Conservation (phyloP, 1,140 invertebrate genomes). For the Bicyclus anynana region DNA sequence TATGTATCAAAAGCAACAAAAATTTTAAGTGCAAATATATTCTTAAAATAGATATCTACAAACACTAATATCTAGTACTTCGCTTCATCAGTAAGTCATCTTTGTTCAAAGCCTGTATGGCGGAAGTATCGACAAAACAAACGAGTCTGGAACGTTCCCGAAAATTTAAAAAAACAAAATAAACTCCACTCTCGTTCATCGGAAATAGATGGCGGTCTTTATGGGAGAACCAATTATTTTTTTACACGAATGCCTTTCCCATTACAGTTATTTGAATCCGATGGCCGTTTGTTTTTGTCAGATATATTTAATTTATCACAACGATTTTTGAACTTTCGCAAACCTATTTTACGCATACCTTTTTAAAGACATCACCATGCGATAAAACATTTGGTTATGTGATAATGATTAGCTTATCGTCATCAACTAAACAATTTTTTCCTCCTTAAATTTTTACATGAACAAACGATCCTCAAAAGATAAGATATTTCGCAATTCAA, state of each 20-base stretch:
- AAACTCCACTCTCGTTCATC: slow-evolving; percentile 45
- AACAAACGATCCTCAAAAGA: too few species aligned
- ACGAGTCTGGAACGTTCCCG: background rate
- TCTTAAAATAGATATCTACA: too few species aligned
- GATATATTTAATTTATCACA: slow-evolving; percentile 12
- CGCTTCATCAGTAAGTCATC: too few species aligned
- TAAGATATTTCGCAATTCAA: too few species aligned
- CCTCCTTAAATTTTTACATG: too few species aligned
- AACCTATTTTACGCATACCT: background rate
- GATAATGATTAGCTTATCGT: too few species aligned
- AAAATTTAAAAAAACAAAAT: slow-evolving; percentile 12
- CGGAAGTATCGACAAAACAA: background rate
- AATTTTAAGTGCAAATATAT: too few species aligned
- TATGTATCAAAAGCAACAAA: too few species aligned
- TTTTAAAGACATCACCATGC: background rate
- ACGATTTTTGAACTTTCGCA: background rate
- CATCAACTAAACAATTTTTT: too few species aligned
- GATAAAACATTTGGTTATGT: too few species aligned
- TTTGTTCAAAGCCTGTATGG: background rate
- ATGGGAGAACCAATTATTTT: slow-evolving; percentile 57
- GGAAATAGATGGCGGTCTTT: slow-evolving; percentile 48
- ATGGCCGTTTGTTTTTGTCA: slow-evolving; percentile 44
- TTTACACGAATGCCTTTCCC: slow-evolving; percentile 52
- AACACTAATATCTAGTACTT: too few species aligned
- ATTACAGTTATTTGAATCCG: slow-evolving; percentile 50